phyloP scores from a whole-genome alignment of 37 sponge, comb jelly and placozoan genomes.

The Haliclona indistincta region DNA sequence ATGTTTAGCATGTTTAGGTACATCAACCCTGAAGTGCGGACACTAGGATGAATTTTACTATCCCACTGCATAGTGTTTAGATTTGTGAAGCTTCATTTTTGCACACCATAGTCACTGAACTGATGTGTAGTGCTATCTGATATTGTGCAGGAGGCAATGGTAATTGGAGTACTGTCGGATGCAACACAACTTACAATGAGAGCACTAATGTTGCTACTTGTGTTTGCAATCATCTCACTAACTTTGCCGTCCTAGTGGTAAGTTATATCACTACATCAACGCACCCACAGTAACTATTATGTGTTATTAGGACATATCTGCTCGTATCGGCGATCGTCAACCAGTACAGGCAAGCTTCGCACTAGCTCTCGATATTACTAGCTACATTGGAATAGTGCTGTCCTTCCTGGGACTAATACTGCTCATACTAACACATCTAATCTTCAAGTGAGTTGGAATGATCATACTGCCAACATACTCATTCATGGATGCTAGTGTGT shows the following conservation, averaged over 20 bases:
- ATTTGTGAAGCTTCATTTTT: too few relatives aligned
- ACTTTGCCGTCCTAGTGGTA: constrained; percentile 71
- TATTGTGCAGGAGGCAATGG: constrained; percentile 19
- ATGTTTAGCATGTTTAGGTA: too few relatives aligned
- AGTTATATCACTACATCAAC: constrained; percentile 11
- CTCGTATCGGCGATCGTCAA: background rate
- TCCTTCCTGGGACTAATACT: constrained; percentile 47
- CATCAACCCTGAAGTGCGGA: background rate
- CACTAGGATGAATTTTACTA: background rate
- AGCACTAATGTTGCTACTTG: constrained; percentile 23
- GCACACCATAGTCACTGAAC: too few relatives aligned
- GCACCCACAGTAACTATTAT: background rate
- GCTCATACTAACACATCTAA: constrained; percentile 15
- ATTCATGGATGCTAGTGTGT: too few relatives aligned
- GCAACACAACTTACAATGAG: constrained; percentile 11
- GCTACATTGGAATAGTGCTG: constrained; percentile 13
- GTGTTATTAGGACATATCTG: background rate
- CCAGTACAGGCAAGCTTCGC: background rate
- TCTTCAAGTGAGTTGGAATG: constrained; percentile 24
- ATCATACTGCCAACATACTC: too few relatives aligned
- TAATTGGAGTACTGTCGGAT: constrained; percentile 43
- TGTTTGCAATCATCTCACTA: constrained; percentile 67
- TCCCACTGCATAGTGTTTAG: too few relatives aligned
- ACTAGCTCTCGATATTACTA: background rate
- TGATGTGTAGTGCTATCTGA: too few relatives aligned